Conservation (phyloP, 37 sponge, comb jelly and placozoan genomes). For the Dysidea cf. avara region DNA sequence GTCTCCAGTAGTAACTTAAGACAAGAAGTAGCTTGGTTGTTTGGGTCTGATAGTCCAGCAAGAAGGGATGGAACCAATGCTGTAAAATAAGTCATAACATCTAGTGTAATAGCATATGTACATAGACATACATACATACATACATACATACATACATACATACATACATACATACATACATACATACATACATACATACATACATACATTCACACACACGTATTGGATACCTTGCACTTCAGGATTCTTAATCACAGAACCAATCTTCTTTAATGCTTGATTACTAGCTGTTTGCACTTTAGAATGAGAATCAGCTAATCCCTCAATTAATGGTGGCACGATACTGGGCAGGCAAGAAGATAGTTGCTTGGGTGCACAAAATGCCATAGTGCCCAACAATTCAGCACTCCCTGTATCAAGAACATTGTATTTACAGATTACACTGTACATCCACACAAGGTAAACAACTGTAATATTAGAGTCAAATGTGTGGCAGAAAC, state of each 20-base stretch:
- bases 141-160: not conserved
- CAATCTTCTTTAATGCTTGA: conserved; percentile 93
- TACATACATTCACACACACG: not conserved
- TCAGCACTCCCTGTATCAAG: conserved; percentile 78
- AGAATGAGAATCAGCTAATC: conserved; percentile 93
- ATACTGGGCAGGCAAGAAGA: conserved; percentile 97
- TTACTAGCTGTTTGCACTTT: conserved; percentile 91
- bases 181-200: not conserved
- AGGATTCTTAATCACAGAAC: conserved; percentile 99
- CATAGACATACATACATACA: not conserved
- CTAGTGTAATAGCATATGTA: not conserved
- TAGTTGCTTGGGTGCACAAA: conserved; percentile 97
- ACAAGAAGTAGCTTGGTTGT: conserved; percentile 69
- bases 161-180: too few species aligned
- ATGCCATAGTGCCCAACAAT: conserved; percentile 97
- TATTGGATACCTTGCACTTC: conserved; percentile 75
- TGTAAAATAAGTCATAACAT: too few species aligned
- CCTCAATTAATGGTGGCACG: conserved; percentile 87
- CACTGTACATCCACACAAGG: too few species aligned
- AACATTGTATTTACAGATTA: too few species aligned
- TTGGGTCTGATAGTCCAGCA: conserved; percentile 76
- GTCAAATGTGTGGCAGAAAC: too few species aligned
- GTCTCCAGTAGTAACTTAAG: conserved; percentile 89
- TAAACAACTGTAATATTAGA: too few species aligned
- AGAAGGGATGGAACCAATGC: conserved; percentile 82